These are phyloP conservation scores for Ophion ventricosus DNA, from an alignment of 2,888 invertebrate species.

Conservation along the genomic window DNA sequence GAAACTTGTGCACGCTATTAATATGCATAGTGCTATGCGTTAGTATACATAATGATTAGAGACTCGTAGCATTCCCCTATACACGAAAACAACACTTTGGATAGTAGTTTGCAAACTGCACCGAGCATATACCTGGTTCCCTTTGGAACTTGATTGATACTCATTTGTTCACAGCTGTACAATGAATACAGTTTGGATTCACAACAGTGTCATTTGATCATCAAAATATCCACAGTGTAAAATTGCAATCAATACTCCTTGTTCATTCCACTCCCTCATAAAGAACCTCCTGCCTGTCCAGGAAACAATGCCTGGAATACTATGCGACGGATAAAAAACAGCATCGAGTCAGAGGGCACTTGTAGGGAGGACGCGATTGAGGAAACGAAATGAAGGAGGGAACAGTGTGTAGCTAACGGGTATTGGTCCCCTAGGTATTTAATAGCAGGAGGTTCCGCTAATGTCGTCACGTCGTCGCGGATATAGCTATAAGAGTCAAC, in stretches of 20 bases:
- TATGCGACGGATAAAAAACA: no score
- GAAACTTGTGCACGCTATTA: constrained; percentile 45
- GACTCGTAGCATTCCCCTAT: constrained; percentile 9
- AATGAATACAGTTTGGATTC: neutral
- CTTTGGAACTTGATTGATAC: neutral
- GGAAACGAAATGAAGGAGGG: constrained; percentile 14
- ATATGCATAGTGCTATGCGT: constrained; percentile 33
- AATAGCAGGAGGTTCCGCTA: constrained; percentile 76
- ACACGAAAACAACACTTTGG: constrained; percentile 21
- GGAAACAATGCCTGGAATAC: neutral
- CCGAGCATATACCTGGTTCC: neutral
- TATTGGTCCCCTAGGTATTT: constrained; percentile 71
- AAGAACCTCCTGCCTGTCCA: neutral
- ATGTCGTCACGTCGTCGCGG: constrained; percentile 78
- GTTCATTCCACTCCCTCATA: no score
- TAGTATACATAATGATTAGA: constrained; percentile 4
- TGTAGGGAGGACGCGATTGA: neutral
- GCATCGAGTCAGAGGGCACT: no score
- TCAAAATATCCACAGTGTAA: no score
- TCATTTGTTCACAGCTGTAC: neutral
- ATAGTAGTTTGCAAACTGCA: neutral
- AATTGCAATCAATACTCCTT: no score
- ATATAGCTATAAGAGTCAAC: constrained; percentile 79
- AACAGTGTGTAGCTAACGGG: constrained; percentile 49
- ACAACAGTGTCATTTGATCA: no score